Conservation (phyloP, 2,888 invertebrate species). For the Eilema caniola region DNA sequence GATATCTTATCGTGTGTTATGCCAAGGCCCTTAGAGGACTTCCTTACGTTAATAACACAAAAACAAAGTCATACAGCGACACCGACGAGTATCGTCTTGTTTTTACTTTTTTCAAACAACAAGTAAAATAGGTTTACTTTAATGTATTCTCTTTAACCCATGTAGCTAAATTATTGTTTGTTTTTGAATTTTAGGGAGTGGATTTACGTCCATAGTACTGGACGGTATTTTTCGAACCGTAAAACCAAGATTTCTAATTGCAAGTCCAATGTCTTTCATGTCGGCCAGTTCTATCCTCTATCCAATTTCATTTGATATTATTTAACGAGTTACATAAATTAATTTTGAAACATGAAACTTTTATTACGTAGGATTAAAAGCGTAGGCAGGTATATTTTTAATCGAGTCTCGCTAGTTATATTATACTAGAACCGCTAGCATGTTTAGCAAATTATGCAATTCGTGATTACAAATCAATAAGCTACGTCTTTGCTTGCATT, state of each 20-base stretch:
- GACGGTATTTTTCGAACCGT: not conserved
- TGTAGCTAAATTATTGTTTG: too few relatives aligned
- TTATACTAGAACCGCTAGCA: not conserved
- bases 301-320: not conserved
- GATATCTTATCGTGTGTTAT: not conserved
- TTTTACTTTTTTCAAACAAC: not conserved
- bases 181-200: too few relatives aligned
- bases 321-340: not conserved
- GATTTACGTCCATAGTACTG: too few relatives aligned
- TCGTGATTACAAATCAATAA: constrained; percentile 4
- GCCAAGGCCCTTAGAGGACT: constrained; percentile 6
- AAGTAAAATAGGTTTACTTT: not conserved
- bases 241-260: not conserved
- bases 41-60: constrained; percentile 2
- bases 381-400: not conserved
- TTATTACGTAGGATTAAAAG: not conserved
- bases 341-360: too few relatives aligned
- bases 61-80: not conserved
- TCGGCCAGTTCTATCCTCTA: too few relatives aligned
- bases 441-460: constrained; percentile 4
- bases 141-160: too few relatives aligned
- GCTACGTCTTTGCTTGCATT: constrained; percentile 4
- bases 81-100: not conserved
- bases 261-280: too few relatives aligned
- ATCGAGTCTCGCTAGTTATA: not conserved